phyloP scores from a whole-genome alignment of 2,797 vertebrate genomes.

The Phalanger gymnotis region DNA sequence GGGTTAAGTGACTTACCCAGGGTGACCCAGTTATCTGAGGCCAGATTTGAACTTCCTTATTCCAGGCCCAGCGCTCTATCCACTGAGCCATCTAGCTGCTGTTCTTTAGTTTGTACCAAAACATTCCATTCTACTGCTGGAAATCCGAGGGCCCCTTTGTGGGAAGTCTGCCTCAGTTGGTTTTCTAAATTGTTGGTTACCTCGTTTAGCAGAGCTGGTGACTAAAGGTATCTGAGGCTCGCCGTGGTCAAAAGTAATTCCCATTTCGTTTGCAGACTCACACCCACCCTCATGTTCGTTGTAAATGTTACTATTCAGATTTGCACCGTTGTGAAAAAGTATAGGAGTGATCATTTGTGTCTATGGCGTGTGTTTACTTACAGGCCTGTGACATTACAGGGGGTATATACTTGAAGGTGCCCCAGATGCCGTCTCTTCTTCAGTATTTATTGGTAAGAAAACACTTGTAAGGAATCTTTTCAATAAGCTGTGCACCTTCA shows the following conservation, averaged over 20 bases:
- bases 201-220: not conserved
- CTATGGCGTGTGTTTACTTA: conserved; percentile 60
- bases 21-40: not conserved
- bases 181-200: not conserved
- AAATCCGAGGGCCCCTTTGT: not conserved
- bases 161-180: not conserved
- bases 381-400: conserved; percentile 99
- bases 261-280: not conserved
- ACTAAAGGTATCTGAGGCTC: not conserved
- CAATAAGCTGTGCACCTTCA: not conserved
- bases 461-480: not conserved
- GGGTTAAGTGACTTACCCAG: not conserved
- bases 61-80: not conserved
- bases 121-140: not conserved
- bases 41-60: not conserved
- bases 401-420: conserved; percentile 96
- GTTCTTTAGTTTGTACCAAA: not conserved
- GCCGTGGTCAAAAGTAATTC: not conserved
- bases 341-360: not conserved
- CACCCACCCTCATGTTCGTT: not conserved
- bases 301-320: not conserved
- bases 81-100: not conserved
- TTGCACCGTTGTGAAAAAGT: not conserved
- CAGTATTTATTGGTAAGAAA: conserved; percentile 95
- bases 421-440: conserved; percentile 92